Conservation (phyloP, 2,888 invertebrate species). For the Timema podura region DNA sequence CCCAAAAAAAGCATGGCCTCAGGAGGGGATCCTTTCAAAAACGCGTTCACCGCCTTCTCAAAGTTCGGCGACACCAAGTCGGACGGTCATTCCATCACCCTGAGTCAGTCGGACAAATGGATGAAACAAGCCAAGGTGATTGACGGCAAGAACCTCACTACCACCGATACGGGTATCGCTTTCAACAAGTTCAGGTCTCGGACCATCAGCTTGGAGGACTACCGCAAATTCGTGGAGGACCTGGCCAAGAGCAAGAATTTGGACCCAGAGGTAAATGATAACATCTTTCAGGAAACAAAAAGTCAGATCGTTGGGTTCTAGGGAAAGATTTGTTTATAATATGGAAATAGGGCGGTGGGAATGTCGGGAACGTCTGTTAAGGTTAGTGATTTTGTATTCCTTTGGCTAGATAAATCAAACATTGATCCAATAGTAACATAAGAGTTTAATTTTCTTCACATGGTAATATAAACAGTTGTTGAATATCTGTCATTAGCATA, state of each 20-base stretch:
- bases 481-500: too few species aligned
- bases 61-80: constrained; percentile 47
- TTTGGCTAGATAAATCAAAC: too few species aligned
- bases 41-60: constrained; percentile 40
- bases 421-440: too few species aligned
- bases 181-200: constrained; percentile 44
- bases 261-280: constrained; percentile 41
- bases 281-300: constrained; percentile 30
- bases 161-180: constrained; percentile 47
- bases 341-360: too few species aligned
- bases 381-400: too few species aligned
- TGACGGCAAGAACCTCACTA: constrained; percentile 46
- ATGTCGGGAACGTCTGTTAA: too few species aligned
- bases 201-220: constrained; percentile 44
- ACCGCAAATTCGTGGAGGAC: constrained; percentile 44
- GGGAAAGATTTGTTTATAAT: too few species aligned
- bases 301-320: too few species aligned
- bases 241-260: constrained; percentile 44
- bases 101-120: constrained; percentile 48
- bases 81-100: constrained; percentile 44
- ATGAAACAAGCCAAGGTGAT: constrained; percentile 48
- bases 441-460: too few species aligned
- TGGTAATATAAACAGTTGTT: too few species aligned
- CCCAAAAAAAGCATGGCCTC: too few species aligned
- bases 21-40: constrained; percentile 25